Evolutionary conservation across 1,140 invertebrate genomes (phyloP).

Genomic region (Sarcophaga bullata): DNA sequence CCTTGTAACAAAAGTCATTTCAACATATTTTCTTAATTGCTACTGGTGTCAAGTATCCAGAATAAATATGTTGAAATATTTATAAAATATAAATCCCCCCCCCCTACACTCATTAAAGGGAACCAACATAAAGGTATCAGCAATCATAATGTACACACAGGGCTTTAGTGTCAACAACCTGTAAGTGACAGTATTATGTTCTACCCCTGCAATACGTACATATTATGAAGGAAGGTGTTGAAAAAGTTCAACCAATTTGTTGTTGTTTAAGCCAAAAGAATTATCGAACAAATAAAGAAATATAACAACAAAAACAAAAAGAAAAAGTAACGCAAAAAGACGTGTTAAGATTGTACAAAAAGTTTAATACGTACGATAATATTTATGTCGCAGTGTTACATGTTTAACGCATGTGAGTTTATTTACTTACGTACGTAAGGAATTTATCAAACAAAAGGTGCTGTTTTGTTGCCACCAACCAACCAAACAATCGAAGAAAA

Average conservation of each 20-base stretch:
- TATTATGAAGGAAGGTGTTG: neutral
- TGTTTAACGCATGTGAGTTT: neutral
- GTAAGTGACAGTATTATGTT: neutral
- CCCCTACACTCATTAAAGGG: neutral
- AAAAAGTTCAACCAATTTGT: neutral
- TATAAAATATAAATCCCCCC: neutral
- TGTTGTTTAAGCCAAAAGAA: conserved; percentile 5
- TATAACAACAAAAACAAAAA: too few relatives aligned
- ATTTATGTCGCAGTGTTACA: neutral
- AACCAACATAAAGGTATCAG: neutral
- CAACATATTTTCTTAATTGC: conserved; percentile 16
- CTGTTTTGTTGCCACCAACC: neutral
- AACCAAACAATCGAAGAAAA: too few relatives aligned
- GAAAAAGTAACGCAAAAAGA: neutral
- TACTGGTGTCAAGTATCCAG: neutral
- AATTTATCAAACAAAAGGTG: neutral
- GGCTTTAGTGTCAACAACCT: neutral
- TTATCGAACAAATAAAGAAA: neutral
- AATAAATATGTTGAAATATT: neutral
- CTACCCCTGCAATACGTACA: neutral
- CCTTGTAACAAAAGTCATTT: neutral
- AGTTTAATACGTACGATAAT: neutral
- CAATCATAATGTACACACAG: neutral
- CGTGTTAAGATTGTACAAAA: conserved; percentile 8
- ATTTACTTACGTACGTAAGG: too few relatives aligned